Evolutionary conservation across 2,888 invertebrate genomes (phyloP).

Genomic region (Dynastes hyllus): DNA sequence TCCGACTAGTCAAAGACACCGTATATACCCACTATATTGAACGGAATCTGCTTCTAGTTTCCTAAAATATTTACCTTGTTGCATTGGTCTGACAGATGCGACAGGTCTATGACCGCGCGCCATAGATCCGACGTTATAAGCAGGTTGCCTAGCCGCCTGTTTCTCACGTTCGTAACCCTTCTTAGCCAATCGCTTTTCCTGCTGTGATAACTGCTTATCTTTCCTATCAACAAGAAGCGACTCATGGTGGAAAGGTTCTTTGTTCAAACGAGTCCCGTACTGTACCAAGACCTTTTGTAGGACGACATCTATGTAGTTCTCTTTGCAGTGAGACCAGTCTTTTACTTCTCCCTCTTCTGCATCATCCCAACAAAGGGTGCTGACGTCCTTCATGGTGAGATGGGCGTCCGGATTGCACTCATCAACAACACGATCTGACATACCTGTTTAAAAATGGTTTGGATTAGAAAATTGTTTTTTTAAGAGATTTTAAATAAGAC

Average conservation of each 20-base stretch:
- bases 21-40: too few relatives aligned
- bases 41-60: neutral
- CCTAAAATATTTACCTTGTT: conserved; percentile 68
- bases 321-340: conserved; percentile 81
- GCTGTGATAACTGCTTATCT: conserved; percentile 93
- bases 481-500: conserved; percentile 72
- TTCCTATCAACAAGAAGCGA: conserved; percentile 94
- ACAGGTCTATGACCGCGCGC: conserved; percentile 70
- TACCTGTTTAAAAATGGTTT: conserved; percentile 68
- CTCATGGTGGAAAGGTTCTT: conserved; percentile 96
- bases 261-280: conserved; percentile 79
- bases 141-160: conserved; percentile 76
- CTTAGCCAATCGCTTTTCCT: conserved; percentile 94
- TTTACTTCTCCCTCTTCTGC: conserved; percentile 88
- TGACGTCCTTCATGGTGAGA: conserved; percentile 90
- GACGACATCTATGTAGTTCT: conserved; percentile 87
- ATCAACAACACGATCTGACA: conserved; percentile 98
- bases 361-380: conserved; percentile 92
- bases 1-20: too few relatives aligned
- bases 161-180: conserved; percentile 96
- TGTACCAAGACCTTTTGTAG: conserved; percentile 82
- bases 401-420: conserved; percentile 98
- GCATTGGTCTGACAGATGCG: conserved; percentile 87
- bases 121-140: conserved; percentile 56
- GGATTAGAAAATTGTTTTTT: conserved; percentile 14